Percentiles rank a stretch among this genome's conserved stretches.
Evolutionary conservation across 2,888 invertebrate genomes (phyloP).

Genomic region (Pseudococcus viburni): DNA sequence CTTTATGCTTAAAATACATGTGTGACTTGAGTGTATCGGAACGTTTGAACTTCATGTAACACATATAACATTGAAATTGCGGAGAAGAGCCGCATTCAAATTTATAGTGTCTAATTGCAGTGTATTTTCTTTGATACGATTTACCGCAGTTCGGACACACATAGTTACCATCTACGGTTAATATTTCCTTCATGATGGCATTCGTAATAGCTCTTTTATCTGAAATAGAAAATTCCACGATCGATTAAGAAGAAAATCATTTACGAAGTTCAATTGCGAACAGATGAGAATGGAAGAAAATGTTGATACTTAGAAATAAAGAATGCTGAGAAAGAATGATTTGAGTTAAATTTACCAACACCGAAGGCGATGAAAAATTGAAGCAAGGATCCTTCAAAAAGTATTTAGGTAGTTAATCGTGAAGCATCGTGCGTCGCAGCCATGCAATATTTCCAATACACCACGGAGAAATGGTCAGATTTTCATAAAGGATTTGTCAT

Average conservation of each 20-base stretch:
- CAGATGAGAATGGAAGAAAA: not conserved
- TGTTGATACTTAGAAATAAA: not conserved
- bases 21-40: slow-evolving; percentile 68
- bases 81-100: slow-evolving; percentile 71
- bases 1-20: slow-evolving; percentile 66
- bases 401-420: too few relatives aligned
- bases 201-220: not conserved
- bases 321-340: not conserved
- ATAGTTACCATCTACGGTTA: slow-evolving; percentile 61
- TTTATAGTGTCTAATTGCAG: slow-evolving; percentile 70
- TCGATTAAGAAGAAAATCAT: not conserved
- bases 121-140: slow-evolving; percentile 70
- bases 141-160: slow-evolving; percentile 69
- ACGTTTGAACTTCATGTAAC: slow-evolving; percentile 68
- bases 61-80: slow-evolving; percentile 70
- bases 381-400: too few relatives aligned
- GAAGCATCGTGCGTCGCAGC: too few relatives aligned
- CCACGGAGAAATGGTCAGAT: too few relatives aligned
- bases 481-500: too few relatives aligned
- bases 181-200: slow-evolving; percentile 15
- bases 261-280: not conserved
- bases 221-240: not conserved
- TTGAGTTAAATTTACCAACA: not conserved
- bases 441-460: too few relatives aligned
- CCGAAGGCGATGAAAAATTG: not conserved